phyloP scores from a whole-genome alignment of 1,140 invertebrate species.

The Aradophagus sp. region DNA sequence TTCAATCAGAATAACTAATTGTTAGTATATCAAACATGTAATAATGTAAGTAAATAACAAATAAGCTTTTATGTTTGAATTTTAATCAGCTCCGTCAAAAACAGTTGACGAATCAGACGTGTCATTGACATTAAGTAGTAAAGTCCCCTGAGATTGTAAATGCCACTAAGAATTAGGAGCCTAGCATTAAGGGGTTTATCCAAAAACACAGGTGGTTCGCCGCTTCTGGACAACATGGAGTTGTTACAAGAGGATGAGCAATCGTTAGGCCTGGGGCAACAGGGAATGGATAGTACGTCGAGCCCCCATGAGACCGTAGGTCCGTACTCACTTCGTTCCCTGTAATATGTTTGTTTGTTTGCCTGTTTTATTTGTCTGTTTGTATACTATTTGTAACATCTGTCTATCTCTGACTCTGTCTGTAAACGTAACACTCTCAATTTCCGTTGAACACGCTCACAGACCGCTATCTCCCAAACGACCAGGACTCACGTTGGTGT shows the following conservation, averaged over 20 bases:
- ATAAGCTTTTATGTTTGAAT: no score
- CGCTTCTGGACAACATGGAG: slow-evolving; percentile 74
- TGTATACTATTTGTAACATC: slow-evolving; percentile 42
- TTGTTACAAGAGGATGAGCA: slow-evolving; percentile 74
- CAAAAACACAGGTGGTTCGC: slow-evolving; percentile 73
- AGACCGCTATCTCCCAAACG: slow-evolving; percentile 52
- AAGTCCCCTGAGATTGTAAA: slow-evolving; percentile 18
- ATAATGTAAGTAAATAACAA: no score
- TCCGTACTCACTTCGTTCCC: slow-evolving; percentile 67
- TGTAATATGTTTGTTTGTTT: slow-evolving; percentile 61
- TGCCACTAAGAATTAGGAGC: slow-evolving; percentile 32
- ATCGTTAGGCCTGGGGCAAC: slow-evolving; percentile 72
- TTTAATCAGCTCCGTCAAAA: no score
- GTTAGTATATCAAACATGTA: no score
- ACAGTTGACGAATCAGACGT: no score
- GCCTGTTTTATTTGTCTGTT: slow-evolving; percentile 53
- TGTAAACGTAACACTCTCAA: slow-evolving; percentile 47
- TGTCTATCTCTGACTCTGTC: slow-evolving; percentile 51
- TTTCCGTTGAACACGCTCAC: slow-evolving; percentile 52
- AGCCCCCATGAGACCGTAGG: slow-evolving; percentile 72
- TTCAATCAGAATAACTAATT: no score
- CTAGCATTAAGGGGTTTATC: slow-evolving; percentile 69
- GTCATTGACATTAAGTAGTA: slow-evolving; percentile 22
- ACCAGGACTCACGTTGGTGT: slow-evolving; percentile 42
- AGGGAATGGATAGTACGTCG: slow-evolving; percentile 72